These are phyloP conservation scores for Dermochelys coriacea DNA, from an alignment of 2,797 vertebrate species.

Conservation along the genomic window DNA sequence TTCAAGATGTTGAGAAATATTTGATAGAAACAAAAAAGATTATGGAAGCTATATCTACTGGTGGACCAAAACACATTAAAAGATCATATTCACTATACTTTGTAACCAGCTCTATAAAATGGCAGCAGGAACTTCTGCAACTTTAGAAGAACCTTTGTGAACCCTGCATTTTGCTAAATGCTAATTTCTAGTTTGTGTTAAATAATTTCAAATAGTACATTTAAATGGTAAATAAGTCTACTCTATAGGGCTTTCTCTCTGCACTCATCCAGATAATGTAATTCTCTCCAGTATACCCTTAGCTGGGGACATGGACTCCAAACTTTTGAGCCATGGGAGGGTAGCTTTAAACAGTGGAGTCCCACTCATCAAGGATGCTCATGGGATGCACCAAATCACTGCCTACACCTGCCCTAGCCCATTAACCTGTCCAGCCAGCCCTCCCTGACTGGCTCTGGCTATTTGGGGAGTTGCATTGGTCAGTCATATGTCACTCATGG, in stretches of 20 bases:
- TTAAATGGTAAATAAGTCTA: background rate
- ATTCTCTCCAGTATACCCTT: background rate
- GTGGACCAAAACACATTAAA: constrained; percentile 24
- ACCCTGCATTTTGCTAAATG: background rate
- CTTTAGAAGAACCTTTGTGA: constrained; percentile 3
- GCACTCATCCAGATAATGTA: background rate
- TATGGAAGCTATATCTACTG: background rate
- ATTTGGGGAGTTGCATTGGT: background rate
- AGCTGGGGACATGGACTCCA: background rate
- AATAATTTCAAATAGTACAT: background rate
- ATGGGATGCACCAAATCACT: background rate
- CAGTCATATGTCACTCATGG: background rate
- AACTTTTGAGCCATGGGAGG: background rate
- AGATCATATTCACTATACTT: constrained; percentile 8
- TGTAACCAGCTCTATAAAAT: constrained; percentile 19
- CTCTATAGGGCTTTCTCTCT: background rate
- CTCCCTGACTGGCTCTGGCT: too few species aligned
- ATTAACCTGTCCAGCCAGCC: background rate
- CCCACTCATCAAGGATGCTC: background rate
- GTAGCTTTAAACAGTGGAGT: background rate
- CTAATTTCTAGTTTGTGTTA: background rate
- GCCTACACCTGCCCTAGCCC: background rate
- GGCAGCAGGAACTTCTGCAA: background rate
- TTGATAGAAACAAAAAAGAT: constrained; percentile 27
- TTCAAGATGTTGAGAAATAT: constrained; percentile 38